These are phyloP conservation scores for Gastrophysa polygoni DNA, from an alignment of 2,888 invertebrate species.

Conservation along the genomic window DNA sequence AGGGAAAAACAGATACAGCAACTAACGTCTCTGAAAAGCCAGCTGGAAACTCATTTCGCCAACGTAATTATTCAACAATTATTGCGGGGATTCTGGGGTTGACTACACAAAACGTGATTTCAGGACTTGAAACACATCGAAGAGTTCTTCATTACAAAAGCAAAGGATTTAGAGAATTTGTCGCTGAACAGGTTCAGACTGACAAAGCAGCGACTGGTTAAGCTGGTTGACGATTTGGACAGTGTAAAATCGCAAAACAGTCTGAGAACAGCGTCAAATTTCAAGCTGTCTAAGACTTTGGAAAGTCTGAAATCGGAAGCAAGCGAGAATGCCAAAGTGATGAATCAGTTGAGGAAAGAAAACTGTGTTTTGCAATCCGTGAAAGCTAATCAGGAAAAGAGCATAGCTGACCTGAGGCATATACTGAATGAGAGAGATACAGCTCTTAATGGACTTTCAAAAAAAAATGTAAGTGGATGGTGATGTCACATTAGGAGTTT, in stretches of 20 bases:
- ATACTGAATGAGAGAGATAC: constrained; percentile 37
- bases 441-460: constrained; percentile 41
- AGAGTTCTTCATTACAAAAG: constrained; percentile 20
- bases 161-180: constrained; percentile 26
- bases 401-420: constrained; percentile 39
- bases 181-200: constrained; percentile 32
- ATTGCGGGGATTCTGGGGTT: too few species aligned
- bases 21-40: constrained; percentile 33
- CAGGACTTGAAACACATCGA: constrained; percentile 32
- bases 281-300: constrained; percentile 45
- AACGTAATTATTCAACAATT: constrained; percentile 8
- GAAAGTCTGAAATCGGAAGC: constrained; percentile 50
- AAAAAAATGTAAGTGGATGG: constrained; percentile 48
- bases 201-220: constrained; percentile 41
- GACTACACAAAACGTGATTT: constrained; percentile 11
- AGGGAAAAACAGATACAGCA: constrained; percentile 44
- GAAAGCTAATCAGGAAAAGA: constrained; percentile 43
- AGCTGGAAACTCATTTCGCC: constrained; percentile 41
- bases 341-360: constrained; percentile 48
- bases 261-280: constrained; percentile 44
- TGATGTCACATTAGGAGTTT: too few species aligned
- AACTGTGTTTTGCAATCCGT: constrained; percentile 41
- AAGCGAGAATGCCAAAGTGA: constrained; percentile 39
- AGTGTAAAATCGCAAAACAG: constrained; percentile 43
- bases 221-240: constrained; percentile 44